A percentile compares a stretch with the other conserved stretches of the same genome.
Evolutionary conservation across 2,113 vertebrate species (phyloP).

Genomic region (Eudorcas thomsonii): DNA sequence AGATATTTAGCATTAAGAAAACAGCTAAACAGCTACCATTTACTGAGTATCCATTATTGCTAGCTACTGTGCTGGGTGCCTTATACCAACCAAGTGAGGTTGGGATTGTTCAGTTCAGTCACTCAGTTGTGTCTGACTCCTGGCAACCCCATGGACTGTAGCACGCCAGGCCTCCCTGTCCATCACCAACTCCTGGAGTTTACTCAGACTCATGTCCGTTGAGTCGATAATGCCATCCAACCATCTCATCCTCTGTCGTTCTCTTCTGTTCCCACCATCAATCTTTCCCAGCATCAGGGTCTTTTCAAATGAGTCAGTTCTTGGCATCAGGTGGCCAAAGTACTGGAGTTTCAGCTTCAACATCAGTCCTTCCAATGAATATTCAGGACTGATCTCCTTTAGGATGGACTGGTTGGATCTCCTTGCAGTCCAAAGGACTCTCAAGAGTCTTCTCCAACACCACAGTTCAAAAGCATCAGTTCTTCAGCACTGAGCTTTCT

Average conservation of each 20-base stretch:
- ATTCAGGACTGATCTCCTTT: background rate
- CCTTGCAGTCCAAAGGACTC: background rate
- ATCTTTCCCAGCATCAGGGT: background rate
- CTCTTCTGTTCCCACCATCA: background rate
- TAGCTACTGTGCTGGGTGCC: background rate
- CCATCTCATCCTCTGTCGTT: background rate
- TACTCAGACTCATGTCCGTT: background rate
- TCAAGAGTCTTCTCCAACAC: background rate
- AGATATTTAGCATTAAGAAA: background rate
- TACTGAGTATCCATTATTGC: background rate
- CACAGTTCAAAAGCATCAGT: background rate
- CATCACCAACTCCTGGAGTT: background rate
- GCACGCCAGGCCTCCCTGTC: background rate
- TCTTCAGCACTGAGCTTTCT: background rate
- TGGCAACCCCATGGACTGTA: background rate
- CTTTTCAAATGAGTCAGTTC: background rate
- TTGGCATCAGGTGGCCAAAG: background rate
- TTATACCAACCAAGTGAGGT: background rate
- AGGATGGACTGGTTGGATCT: background rate
- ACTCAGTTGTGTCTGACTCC: background rate
- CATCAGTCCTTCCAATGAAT: background rate
- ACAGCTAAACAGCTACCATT: constrained; percentile 11
- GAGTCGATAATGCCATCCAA: background rate
- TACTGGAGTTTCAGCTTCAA: background rate
- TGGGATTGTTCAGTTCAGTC: background rate